Percentiles rank a stretch among this genome's conserved stretches.
phyloP scores from a whole-genome alignment of 2,113 vertebrate genomes.

The Mustela lutreola region DNA sequence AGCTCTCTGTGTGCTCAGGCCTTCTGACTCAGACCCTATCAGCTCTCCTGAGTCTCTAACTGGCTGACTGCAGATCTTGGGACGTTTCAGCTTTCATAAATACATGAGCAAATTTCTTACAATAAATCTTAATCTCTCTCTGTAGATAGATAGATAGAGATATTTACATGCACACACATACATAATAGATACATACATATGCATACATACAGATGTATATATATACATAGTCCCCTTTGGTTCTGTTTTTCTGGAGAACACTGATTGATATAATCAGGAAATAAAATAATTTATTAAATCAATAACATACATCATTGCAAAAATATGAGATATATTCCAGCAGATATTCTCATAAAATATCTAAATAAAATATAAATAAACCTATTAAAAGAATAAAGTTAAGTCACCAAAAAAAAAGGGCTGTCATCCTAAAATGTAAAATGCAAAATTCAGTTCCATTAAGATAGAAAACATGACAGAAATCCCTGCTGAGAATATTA shows the following conservation, averaged over 20 bases:
- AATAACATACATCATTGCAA: not conserved
- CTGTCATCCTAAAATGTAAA: constrained; percentile 5
- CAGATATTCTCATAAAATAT: not conserved
- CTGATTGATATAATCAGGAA: not conserved
- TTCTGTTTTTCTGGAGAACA: not conserved
- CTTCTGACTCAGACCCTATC: not conserved
- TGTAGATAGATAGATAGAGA: not conserved
- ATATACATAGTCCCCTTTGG: not conserved
- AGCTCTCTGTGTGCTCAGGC: not conserved
- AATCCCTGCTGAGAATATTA: not conserved
- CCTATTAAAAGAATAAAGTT: not conserved
- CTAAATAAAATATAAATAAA: not conserved
- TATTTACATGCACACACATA: not conserved
- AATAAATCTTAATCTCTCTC: not conserved
- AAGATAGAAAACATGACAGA: not conserved
- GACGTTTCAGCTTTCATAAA: not conserved
- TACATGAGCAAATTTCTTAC: not conserved
- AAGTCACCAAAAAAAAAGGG: not conserved
- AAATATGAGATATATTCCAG: not conserved
- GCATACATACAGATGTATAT: accelerated
- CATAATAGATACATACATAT: no score
- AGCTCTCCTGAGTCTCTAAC: not conserved
- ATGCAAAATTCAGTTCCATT: constrained; percentile 36
- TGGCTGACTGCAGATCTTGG: not conserved
- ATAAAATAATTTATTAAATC: not conserved